A percentile compares a stretch with the other conserved stretches of the same genome.
These are phyloP conservation scores for Emmelina monodactyla DNA, from an alignment of 2,888 invertebrate species.

Conservation along the genomic window DNA sequence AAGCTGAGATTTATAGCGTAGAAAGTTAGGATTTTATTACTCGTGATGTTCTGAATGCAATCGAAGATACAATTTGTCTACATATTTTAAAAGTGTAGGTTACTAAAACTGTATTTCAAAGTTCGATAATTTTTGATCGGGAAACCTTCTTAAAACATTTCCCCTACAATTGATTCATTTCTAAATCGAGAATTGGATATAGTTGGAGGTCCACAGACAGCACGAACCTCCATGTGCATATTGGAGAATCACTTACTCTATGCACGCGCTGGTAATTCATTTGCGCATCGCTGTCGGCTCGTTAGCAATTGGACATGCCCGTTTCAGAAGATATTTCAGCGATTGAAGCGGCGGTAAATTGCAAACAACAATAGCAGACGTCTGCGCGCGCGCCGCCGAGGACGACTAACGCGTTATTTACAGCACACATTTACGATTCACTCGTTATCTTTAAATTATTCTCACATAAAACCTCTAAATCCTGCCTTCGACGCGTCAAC, in stretches of 20 bases:
- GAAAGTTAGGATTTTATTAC: no score
- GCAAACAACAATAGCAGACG: constrained; percentile 54
- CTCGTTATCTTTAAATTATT: constrained; percentile 57
- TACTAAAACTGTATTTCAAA: no score
- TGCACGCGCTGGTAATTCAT: constrained; percentile 59
- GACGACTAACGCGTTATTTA: constrained; percentile 43
- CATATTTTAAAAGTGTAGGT: no score
- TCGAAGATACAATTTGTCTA: no score
- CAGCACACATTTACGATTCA: constrained; percentile 54
- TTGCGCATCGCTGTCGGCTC: constrained; percentile 60
- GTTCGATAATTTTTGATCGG: no score
- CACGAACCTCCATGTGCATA: no score
- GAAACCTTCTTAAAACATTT: no score
- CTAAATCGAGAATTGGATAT: no score
- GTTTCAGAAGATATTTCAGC: constrained; percentile 66
- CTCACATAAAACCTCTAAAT: constrained; percentile 17
- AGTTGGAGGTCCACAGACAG: no score
- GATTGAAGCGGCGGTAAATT: constrained; percentile 65
- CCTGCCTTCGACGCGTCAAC: constrained; percentile 14
- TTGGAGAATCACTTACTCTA: constrained; percentile 33
- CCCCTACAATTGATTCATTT: no score
- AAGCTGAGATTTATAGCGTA: no score
- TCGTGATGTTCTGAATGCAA: no score
- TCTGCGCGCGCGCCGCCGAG: constrained; percentile 24
- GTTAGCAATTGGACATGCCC: constrained; percentile 66